These are phyloP conservation scores for Leucophenga montana DNA, from an alignment of 2,888 invertebrate species.

Conservation along the genomic window DNA sequence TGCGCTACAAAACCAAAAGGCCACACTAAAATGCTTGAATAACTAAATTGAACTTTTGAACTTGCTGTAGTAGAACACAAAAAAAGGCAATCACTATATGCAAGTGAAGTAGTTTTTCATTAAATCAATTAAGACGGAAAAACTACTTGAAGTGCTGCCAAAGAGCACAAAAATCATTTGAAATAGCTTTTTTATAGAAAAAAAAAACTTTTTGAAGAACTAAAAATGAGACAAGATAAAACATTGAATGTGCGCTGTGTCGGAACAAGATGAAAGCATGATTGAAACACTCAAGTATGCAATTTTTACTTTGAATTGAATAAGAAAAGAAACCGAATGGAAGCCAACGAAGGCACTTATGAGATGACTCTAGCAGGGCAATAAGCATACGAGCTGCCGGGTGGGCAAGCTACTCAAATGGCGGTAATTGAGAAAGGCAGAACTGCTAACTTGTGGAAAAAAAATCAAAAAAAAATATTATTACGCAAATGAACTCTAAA, in stretches of 20 bases:
- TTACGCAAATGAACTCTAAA: constrained; percentile 1
- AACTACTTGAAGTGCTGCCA: constrained; percentile 9
- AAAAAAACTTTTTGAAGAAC: too few relatives aligned
- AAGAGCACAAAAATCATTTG: too few relatives aligned
- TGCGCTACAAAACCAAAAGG: neutral
- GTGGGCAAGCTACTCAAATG: neutral
- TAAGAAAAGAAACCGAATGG: neutral
- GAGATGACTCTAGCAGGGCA: too few relatives aligned
- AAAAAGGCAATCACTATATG: too few relatives aligned
- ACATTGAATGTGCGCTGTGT: constrained; percentile 2
- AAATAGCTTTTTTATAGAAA: too few relatives aligned
- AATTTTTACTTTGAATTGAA: constrained; percentile 13
- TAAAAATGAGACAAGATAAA: neutral
- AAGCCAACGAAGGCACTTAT: constrained; percentile 9
- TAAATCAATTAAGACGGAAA: constrained; percentile 30
- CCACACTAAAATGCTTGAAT: constrained; percentile 34
- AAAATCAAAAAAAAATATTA: neutral
- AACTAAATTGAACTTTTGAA: constrained; percentile 37
- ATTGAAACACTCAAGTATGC: constrained; percentile 24
- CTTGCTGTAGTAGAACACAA: too few relatives aligned
- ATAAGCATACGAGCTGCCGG: too few relatives aligned
- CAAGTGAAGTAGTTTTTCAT: constrained; percentile 31
- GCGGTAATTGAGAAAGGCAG: constrained; percentile 10
- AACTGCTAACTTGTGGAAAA: neutral
- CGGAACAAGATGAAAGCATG: constrained; percentile 15